phyloP scores from a whole-genome alignment of 92 coral and sea anemone genomes.

The Palythoa grandiflora region DNA sequence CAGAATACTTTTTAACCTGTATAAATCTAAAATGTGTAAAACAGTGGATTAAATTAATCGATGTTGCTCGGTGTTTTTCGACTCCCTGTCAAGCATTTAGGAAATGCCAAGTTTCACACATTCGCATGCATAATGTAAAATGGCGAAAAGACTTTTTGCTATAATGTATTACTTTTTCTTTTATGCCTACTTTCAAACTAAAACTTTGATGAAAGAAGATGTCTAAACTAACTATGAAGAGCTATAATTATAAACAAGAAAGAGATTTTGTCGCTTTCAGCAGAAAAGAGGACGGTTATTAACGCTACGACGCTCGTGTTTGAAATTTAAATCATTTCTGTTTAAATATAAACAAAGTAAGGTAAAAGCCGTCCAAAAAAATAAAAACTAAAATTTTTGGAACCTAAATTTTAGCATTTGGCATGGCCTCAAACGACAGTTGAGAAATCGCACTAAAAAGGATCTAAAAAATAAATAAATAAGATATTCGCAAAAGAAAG shows the following conservation, averaged over 20 bases:
- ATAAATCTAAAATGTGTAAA: neutral
- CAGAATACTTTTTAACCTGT: neutral
- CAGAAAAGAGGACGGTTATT: slow-evolving; percentile 11
- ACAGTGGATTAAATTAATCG: neutral
- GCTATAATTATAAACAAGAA: neutral
- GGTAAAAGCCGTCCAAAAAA: neutral
- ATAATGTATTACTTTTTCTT: neutral
- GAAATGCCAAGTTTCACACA: slow-evolving; percentile 19
- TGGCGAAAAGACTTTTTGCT: neutral
- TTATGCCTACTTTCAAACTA: neutral
- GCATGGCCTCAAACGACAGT: neutral
- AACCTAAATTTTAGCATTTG: neutral
- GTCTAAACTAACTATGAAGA: neutral
- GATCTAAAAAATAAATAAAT: neutral
- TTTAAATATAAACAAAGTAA: slow-evolving; percentile 36
- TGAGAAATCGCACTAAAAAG: neutral
- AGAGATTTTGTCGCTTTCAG: neutral
- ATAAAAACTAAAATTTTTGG: neutral
- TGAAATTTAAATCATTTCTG: slow-evolving; percentile 34
- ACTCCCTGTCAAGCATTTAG: slow-evolving; percentile 33
- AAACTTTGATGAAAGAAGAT: neutral
- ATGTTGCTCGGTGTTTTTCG: slow-evolving; percentile 9
- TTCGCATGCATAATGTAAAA: slow-evolving; percentile 39
- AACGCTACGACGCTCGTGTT: slow-evolving; percentile 31
- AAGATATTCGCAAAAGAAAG: neutral